Evolutionary conservation across 2,797 vertebrate species (phyloP), one percentile per base, ranked within the genome.

Genomic region (Sebastes miniatus): DNA sequence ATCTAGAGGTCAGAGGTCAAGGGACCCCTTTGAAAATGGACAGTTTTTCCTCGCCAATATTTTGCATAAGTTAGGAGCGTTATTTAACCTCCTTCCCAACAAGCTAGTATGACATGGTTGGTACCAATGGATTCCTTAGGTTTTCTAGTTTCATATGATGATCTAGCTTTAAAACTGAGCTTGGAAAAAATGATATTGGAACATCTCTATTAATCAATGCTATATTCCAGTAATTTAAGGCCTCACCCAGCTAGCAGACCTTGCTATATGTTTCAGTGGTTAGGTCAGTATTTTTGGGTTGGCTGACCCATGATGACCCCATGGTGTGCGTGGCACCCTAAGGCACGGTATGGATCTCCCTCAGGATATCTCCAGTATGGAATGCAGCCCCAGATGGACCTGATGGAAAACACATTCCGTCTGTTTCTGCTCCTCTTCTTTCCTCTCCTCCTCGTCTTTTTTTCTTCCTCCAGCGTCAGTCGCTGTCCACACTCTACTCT

Each of bases 331-430:
- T 83, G 76, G 75, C 84, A 77, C 70, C 71, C 72, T 25, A 69
- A 84, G 83, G 83, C 75, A 73, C 22, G 27, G 47, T 76, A 54
- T 76, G 73, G 80, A 64, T 91, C 76, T 89, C 90, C 85, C 92
- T 90, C 61, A 79, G 92, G 89, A 93, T 88, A 81, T 86, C 81
- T 88, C 50, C 73, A 62, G 65, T 8, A 50, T 82, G 93, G 93
- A 95, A 95, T 94, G 92, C 87, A 63, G 77, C 89, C 56, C 85
- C 93, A 95, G 88, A 94, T 93, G 94, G 89, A 89, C 88, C 76
- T 91, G 89, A 95, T 95, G 90, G 89, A 89, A 93, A 95, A 93
- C 93, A 94, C 90, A 94, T 93, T 93, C 83, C 79, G 77, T 10
- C 69, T 31, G n/a, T 79, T 87, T 78, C 67, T 57, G 76, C 80